These are phyloP conservation scores for Caligus rogercresseyi DNA, from an alignment of 1,140 invertebrate species.

Conservation along the genomic window DNA sequence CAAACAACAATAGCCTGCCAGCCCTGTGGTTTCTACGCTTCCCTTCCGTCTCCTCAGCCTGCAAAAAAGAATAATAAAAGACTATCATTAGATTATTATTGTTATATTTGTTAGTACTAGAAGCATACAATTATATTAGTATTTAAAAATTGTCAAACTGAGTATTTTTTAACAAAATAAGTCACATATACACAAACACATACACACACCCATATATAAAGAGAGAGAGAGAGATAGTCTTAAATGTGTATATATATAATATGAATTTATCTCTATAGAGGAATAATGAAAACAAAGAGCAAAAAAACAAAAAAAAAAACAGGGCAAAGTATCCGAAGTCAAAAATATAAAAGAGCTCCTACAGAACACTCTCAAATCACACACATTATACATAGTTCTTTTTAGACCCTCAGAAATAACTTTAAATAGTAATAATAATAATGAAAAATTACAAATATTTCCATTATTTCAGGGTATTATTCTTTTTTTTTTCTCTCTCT, in stretches of 20 bases:
- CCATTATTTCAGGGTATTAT: no score
- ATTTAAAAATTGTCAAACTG: neutral
- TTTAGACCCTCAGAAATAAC: neutral
- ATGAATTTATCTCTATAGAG: neutral
- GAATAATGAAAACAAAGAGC: neutral
- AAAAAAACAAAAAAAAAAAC: neutral
- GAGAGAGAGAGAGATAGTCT: neutral
- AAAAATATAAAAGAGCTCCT: no score
- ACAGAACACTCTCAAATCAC: neutral
- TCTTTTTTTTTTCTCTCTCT: neutral
- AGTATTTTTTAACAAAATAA: no score
- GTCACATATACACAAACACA: no score
- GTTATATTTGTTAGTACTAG: no score
- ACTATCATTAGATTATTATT: no score
- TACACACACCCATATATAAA: no score
- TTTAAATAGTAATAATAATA: neutral
- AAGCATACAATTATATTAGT: neutral
- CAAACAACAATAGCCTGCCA: no score
- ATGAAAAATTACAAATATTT: constrained; percentile 1
- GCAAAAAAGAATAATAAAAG: no score
- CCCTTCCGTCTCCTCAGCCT: no score
- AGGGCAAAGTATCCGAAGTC: neutral
- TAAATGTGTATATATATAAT: neutral
- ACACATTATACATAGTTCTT: neutral
- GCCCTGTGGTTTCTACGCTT: no score